phyloP scores from a whole-genome alignment of 2,797 vertebrate genomes.

The Crypturellus tataupa region DNA sequence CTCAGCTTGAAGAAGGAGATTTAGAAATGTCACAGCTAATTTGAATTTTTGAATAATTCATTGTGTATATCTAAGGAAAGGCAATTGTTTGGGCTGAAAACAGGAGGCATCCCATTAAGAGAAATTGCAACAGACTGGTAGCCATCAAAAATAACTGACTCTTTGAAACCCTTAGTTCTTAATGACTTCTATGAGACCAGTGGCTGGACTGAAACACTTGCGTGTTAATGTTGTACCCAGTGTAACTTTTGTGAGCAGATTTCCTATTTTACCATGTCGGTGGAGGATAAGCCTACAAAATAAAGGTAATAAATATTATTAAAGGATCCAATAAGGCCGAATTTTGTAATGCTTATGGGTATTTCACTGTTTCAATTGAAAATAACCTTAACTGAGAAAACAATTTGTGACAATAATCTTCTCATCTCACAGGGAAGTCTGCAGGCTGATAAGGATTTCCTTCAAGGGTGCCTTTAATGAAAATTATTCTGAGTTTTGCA shows the following conservation, averaged over 20 bases:
- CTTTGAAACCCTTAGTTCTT: conserved; percentile 48
- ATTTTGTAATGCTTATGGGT: neutral
- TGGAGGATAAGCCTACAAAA: conserved; percentile 15
- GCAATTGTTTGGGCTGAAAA: conserved; percentile 67
- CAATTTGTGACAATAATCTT: neutral
- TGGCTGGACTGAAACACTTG: conserved; percentile 14
- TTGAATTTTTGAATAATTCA: conserved; percentile 72
- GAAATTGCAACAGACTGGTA: conserved; percentile 45
- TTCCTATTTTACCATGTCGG: neutral
- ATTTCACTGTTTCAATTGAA: neutral
- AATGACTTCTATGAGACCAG: conserved; percentile 18
- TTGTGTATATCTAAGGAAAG: neutral
- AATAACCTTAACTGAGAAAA: conserved; percentile 24
- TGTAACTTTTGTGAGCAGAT: neutral
- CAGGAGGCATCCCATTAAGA: conserved; percentile 55
- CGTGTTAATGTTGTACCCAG: conserved; percentile 19
- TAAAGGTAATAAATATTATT: neutral
- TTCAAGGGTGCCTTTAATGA: conserved; percentile 44
- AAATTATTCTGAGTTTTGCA: neutral
- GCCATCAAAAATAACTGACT: conserved; percentile 47
- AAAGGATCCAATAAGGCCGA: neutral
- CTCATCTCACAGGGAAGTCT: conserved; percentile 3
- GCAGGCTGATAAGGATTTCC: conserved; percentile 38
- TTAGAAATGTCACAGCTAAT: conserved; percentile 61
- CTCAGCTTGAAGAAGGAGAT: conserved; percentile 12